Evolutionary conservation across 92 coral and sea anemone genomes (phyloP).

Genomic region (Galaxea fascicularis): DNA sequence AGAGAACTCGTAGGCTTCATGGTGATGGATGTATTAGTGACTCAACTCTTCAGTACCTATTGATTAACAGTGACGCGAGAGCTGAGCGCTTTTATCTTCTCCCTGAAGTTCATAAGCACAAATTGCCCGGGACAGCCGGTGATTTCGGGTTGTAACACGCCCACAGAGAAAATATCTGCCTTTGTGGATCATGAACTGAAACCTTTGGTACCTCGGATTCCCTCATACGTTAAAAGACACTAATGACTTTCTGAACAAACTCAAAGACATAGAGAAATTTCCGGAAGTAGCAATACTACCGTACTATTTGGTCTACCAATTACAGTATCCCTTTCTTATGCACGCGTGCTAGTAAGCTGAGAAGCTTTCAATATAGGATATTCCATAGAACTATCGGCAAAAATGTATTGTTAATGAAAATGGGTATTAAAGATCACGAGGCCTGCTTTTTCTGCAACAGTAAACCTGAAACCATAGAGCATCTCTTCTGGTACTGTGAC

Average conservation of each 20-base stretch:
- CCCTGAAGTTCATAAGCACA: neutral
- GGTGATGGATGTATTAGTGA: neutral
- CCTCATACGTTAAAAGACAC: constrained; percentile 24
- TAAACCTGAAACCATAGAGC: no score
- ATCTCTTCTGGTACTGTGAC: no score
- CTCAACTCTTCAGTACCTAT: neutral
- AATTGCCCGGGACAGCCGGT: neutral
- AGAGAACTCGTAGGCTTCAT: neutral
- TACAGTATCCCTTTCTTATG: no score
- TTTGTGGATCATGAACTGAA: constrained; percentile 50
- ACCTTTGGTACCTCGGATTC: constrained; percentile 29
- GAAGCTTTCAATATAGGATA: no score
- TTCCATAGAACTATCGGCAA: no score
- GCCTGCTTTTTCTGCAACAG: no score
- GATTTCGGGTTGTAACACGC: constrained; percentile 40
- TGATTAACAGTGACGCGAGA: neutral
- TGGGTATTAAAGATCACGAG: no score
- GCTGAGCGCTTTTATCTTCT: no score
- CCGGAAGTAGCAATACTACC: neutral
- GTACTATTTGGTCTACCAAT: no score
- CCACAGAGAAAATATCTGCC: constrained; percentile 42
- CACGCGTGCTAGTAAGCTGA: no score
- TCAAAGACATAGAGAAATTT: neutral
- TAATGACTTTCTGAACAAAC: neutral
- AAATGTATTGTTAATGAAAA: no score